A percentile compares a stretch with the other conserved stretches of the same genome.
phyloP scores from a whole-genome alignment of 2,113 vertebrate genomes.

The Takifugu bimaculatus region DNA sequence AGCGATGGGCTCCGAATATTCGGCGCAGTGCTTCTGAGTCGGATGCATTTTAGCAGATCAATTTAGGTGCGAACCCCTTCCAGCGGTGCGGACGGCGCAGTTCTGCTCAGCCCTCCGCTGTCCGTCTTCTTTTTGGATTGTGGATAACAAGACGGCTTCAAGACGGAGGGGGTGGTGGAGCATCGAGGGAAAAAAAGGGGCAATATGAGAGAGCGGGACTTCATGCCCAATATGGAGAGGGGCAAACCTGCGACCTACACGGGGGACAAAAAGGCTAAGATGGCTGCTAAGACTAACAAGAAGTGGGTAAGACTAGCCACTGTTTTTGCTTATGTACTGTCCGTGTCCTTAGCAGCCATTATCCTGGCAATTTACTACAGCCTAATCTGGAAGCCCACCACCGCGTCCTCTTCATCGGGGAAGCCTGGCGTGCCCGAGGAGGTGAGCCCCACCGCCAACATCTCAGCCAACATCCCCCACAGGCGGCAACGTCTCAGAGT shows the following conservation, averaged over 20 bases:
- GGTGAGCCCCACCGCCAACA: constrained; percentile 57
- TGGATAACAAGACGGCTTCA: constrained; percentile 72
- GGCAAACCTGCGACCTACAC: constrained; percentile 97
- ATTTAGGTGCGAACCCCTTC: constrained; percentile 26
- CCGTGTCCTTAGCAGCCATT: constrained; percentile 95
- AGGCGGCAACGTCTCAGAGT: constrained; percentile 56
- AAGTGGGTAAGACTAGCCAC: constrained; percentile 98
- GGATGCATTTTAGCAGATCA: constrained; percentile 49
- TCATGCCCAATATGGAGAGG: constrained; percentile 89
- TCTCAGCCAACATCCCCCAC: constrained; percentile 52
- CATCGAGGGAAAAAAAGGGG: constrained; percentile 88
- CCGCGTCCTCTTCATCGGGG: constrained; percentile 49
- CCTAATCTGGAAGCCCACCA: constrained; percentile 91
- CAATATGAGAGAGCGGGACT: constrained; percentile 92
- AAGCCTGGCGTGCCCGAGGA: constrained; percentile 49
- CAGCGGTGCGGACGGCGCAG: constrained; percentile 27
- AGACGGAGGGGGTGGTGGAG: constrained; percentile 90
- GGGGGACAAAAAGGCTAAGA: constrained; percentile 98
- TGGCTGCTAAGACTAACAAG: constrained; percentile 98
- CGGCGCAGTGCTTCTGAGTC: constrained; percentile 37
- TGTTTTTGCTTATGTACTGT: constrained; percentile 95
- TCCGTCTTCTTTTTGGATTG: constrained; percentile 63
- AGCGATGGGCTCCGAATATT: constrained; percentile 45
- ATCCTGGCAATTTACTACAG: constrained; percentile 97
- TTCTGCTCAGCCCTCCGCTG: constrained; percentile 27